phyloP scores from a whole-genome alignment of 2,113 vertebrate species.

The Bombycilla garrulus region DNA sequence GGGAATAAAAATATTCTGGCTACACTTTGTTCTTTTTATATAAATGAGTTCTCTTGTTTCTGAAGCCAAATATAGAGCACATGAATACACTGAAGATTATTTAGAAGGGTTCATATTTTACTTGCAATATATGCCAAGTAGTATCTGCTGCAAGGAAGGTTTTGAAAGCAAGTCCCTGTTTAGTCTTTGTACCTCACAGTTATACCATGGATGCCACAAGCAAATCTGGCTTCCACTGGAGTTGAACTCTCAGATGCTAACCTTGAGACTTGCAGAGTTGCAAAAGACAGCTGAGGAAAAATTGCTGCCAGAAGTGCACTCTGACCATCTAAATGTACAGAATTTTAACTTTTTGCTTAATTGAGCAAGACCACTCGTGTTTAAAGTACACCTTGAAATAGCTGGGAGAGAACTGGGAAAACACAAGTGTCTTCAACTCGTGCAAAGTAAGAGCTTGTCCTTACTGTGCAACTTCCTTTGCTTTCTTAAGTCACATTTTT shows the following conservation, averaged over 20 bases:
- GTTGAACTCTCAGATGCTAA: not conserved
- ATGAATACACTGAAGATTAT: not conserved
- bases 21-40: not conserved
- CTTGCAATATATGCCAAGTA: not conserved
- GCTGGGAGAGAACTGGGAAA: not conserved
- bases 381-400: not conserved
- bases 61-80: conserved; percentile 5
- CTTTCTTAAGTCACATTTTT: not conserved
- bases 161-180: not conserved
- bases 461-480: not conserved
- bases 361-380: not conserved
- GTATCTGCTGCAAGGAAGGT: not conserved
- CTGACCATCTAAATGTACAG: not conserved
- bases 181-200: not conserved
- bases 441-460: not conserved
- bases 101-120: conserved; percentile 15
- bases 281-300: not conserved
- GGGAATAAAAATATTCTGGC: not conserved
- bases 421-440: not conserved
- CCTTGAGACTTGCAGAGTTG: not conserved
- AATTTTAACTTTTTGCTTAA: not conserved
- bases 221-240: not conserved
- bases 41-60: not conserved
- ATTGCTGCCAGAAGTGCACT: not conserved
- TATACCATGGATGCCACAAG: not conserved